phyloP scores from a whole-genome alignment of 2,113 vertebrate genomes.

The Lepisosteus oculatus region DNA sequence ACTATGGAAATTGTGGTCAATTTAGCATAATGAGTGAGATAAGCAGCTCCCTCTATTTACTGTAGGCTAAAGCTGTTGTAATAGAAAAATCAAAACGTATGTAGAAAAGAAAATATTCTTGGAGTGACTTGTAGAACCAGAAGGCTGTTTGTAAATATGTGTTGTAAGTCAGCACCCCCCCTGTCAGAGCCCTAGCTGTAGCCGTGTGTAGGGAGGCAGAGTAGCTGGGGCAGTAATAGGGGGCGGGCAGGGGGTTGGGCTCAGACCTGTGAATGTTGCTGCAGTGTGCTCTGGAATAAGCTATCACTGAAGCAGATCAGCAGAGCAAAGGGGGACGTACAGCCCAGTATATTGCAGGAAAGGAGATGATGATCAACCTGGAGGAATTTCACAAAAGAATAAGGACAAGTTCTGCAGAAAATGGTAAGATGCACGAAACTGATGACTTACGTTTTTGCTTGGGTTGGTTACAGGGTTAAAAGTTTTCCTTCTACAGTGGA shows the following conservation, averaged over 20 bases:
- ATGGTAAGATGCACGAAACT: slow-evolving; percentile 48
- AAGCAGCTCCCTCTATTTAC: too few species aligned
- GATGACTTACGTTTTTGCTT: slow-evolving; percentile 4
- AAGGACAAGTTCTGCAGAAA: slow-evolving; percentile 23
- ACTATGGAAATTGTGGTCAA: too few species aligned
- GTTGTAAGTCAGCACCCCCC: slow-evolving; percentile 15
- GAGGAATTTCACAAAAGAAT: slow-evolving; percentile 20
- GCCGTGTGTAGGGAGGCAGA: slow-evolving; percentile 23
- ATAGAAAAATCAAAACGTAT: too few species aligned
- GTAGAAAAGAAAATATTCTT: too few species aligned
- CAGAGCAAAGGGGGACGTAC: slow-evolving; percentile 16
- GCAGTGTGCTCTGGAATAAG: slow-evolving; percentile 30
- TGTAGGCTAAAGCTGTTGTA: too few species aligned
- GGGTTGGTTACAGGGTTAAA: slow-evolving; percentile 28
- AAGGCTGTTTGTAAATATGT: not conserved
- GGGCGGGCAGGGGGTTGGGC: slow-evolving; percentile 44
- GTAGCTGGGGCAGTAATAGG: slow-evolving; percentile 11
- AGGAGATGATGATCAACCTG: slow-evolving; percentile 40
- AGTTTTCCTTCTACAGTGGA: slow-evolving; percentile 36
- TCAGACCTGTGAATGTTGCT: slow-evolving; percentile 33
- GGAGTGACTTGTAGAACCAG: too few species aligned
- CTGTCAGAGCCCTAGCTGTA: slow-evolving; percentile 22
- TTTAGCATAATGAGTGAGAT: too few species aligned
- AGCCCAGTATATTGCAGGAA: slow-evolving; percentile 9
- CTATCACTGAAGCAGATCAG: slow-evolving; percentile 39